Evolutionary conservation across 2,888 invertebrate species (phyloP).

Genomic region (Norana najaformis): DNA sequence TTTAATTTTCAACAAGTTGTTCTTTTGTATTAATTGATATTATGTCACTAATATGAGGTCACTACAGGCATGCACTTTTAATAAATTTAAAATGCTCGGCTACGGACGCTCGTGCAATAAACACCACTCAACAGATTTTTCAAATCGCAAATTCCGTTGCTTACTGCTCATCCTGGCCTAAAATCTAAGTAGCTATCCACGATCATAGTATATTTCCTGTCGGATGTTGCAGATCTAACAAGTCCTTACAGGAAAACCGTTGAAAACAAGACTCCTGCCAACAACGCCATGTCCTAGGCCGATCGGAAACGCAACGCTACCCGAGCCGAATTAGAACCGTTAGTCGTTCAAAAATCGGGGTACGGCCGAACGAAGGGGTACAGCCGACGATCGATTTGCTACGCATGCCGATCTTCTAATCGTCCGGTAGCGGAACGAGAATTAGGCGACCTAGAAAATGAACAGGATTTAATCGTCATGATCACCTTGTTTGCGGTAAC

Average conservation of each 20-base stretch:
- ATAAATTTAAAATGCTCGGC: not conserved
- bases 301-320: not conserved
- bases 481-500: constrained; percentile 24
- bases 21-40: too few relatives aligned
- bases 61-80: not conserved
- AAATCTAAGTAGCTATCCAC: not conserved
- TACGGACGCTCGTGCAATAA: not conserved
- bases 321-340: not conserved
- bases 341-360: constrained; percentile 1
- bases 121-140: not conserved
- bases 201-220: not conserved
- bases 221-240: not conserved
- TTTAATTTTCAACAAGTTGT: not conserved
- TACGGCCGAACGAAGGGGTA: not conserved
- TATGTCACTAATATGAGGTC: not conserved
- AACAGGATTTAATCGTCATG: constrained; percentile 10
- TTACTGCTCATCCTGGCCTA: not conserved
- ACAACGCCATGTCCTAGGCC: not conserved
- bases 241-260: not conserved
- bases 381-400: constrained; percentile 2
- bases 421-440: not conserved
- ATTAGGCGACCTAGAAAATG: constrained; percentile 13
- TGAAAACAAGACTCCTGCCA: not conserved
- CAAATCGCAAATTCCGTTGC: not conserved
- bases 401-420: not conserved